phyloP scores from a whole-genome alignment of 2,797 vertebrate genomes.

The Carcharodon carcharias region DNA sequence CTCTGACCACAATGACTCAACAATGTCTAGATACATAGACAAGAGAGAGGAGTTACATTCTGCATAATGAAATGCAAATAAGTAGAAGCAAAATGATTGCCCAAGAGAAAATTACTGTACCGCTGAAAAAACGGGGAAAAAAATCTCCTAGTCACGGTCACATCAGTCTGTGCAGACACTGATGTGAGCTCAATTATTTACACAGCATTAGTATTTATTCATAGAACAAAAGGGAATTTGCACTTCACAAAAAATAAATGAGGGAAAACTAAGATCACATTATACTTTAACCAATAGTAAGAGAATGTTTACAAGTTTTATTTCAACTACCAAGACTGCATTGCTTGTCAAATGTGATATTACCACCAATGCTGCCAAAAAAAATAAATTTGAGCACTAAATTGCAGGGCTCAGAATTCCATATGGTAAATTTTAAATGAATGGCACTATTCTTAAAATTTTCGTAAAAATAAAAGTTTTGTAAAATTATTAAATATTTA shows the following conservation, averaged over 20 bases:
- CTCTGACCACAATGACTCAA: no score
- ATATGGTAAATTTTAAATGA: background rate
- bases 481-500: background rate
- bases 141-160: background rate
- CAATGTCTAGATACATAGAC: no score
- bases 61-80: no score
- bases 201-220: background rate
- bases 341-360: background rate
- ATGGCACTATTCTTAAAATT: background rate
- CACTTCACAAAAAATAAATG: background rate
- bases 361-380: background rate
- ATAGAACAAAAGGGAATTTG: background rate
- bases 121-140: no score
- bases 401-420: slow-evolving; percentile 1
- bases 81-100: no score
- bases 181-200: background rate
- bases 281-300: background rate
- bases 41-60: no score
- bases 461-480: background rate
- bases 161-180: background rate
- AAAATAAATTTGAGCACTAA: background rate
- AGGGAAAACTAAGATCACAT: background rate
- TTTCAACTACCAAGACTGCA: background rate
- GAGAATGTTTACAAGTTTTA: background rate
- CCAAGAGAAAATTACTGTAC: no score